Evolutionary conservation across 2,797 vertebrate species (phyloP), one percentile per base, ranked within the genome.

Genomic region (Diplodus sargus): DNA sequence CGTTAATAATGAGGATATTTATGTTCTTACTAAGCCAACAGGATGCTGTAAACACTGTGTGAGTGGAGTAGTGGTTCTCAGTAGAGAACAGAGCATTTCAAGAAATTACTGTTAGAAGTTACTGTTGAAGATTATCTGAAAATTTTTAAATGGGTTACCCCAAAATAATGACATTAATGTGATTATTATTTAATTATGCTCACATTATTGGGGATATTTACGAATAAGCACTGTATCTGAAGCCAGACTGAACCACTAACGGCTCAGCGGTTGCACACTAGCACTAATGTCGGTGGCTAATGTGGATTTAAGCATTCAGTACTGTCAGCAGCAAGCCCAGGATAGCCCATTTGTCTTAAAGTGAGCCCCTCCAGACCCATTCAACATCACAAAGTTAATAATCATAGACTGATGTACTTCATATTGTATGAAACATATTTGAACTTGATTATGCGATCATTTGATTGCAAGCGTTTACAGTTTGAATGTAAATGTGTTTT

Each of bases 291-390:
- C 71, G 80, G 77, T 49, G 70, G 80, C 87, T 92, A 91, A 93
- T 92, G 90, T 83, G 61, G 87, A 89, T 89, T 89, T 85, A 88
- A 87, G 80, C 81, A 71, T 91, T 87, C 82, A 74, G 66, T 69
- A 51, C 75, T 87, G 82, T 87, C 79, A 87, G 90, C 82, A 89
- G 74, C 76, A 63, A 79, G 76, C 59, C 70, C 6, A 30, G 84
- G 73, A 87, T 74, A 79, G 86, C 43, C 73, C 82, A 89, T 91
- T 91, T 87, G 84, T 93, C 84, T 90, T 78, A 81, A 79, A 89
- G 85, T 18, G 75, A 87, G 59, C 76, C 88, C 73, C 87, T 79
- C 68, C 48, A 82, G 82, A 85, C 75, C 61, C 75, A 83, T 87
- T 90, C 76, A 83, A 69, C 82, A 85, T 75, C 63, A 66, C 81